Percentiles rank a stretch among this genome's conserved stretches.
Evolutionary conservation across 2,888 invertebrate species (phyloP).

Genomic region (Homarus gammarus): DNA sequence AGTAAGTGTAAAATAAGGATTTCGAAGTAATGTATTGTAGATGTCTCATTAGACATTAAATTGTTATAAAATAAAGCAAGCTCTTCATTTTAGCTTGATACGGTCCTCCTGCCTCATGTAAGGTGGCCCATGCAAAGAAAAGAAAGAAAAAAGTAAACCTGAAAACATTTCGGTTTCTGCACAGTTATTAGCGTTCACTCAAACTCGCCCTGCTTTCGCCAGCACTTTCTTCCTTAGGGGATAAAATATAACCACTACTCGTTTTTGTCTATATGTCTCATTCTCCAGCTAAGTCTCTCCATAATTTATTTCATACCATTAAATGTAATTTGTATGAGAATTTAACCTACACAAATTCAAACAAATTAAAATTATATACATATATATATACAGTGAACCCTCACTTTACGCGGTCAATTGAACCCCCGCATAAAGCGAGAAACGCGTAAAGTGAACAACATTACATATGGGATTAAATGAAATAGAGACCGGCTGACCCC

Average conservation of each 20-base stretch:
- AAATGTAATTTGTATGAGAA: too few species aligned
- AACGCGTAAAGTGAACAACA: too few species aligned
- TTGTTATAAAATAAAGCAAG: neutral
- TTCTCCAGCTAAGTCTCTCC: too few species aligned
- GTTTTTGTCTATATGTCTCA: too few species aligned
- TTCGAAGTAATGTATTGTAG: neutral
- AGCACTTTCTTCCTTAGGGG: neutral
- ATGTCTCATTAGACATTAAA: neutral
- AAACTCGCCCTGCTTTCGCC: constrained; percentile 28
- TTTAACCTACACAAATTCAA: too few species aligned
- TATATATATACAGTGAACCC: too few species aligned
- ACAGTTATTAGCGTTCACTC: constrained; percentile 35
- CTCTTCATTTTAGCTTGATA: constrained; percentile 10
- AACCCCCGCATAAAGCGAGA: too few species aligned
- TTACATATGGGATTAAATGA: too few species aligned
- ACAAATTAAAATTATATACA: too few species aligned
- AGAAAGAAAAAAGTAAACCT: neutral
- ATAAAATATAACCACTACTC: neutral
- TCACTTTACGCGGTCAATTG: too few species aligned
- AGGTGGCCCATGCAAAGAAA: constrained; percentile 42
- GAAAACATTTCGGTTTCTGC: constrained; percentile 49
- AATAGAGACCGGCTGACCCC: too few species aligned
- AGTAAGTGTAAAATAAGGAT: constrained; percentile 84
- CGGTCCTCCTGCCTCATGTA: constrained; percentile 46
- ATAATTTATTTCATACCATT: too few species aligned